phyloP scores from a whole-genome alignment of 2,888 invertebrate genomes.

The Labia minor region DNA sequence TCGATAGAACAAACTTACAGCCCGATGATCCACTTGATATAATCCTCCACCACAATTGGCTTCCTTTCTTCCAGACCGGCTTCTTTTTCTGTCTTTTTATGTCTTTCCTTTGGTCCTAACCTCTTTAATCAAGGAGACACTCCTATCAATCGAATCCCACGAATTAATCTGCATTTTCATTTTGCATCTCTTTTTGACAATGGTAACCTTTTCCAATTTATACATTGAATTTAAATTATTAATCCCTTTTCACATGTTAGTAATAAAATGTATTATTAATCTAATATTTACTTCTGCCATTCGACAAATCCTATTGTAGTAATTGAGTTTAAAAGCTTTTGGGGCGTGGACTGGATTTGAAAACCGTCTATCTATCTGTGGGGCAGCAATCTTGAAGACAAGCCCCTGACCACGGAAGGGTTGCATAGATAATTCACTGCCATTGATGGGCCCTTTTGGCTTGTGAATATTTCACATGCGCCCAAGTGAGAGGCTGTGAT shows the following conservation, averaged over 20 bases:
- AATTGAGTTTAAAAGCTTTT: conserved; percentile 8
- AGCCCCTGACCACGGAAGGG: not conserved
- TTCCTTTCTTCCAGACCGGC: not conserved
- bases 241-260: not conserved
- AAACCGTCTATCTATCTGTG: too few relatives aligned
- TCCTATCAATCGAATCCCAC: not conserved
- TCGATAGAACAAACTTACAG: not conserved
- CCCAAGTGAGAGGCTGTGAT: not conserved
- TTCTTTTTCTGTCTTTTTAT: not conserved
- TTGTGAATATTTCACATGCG: conserved; percentile 1
- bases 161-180: not conserved
- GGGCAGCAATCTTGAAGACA: not conserved
- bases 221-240: not conserved
- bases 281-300: conserved; percentile 1
- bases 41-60: not conserved
- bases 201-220: not conserved
- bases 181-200: not conserved
- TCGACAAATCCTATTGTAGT: not conserved
- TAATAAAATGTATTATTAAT: not conserved
- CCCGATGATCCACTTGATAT: not conserved
- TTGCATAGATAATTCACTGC: conserved; percentile 6
- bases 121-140: not conserved
- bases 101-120: not conserved
- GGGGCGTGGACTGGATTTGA: not conserved
- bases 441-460: not conserved